Evolutionary conservation across 1,140 invertebrate species (phyloP).

Genomic region (Drosophila kohkoa): DNA sequence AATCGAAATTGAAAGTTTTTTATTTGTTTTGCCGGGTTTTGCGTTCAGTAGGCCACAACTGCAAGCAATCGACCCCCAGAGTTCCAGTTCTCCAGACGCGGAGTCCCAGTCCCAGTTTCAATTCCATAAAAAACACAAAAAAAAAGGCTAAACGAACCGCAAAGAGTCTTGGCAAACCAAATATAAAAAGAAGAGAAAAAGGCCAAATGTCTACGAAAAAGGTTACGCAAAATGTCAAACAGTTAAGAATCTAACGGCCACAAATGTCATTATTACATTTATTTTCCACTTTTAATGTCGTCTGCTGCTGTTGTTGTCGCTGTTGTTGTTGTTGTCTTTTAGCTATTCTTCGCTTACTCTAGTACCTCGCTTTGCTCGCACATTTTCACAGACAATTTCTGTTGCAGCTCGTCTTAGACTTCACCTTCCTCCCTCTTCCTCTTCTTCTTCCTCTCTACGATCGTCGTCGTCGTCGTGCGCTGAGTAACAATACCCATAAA

Average conservation of each 20-base stretch:
- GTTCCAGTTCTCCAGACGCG: neutral
- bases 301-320: conserved; percentile 52
- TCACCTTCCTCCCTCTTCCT: conserved; percentile 6
- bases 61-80: neutral
- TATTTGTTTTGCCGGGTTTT: conserved; percentile 33
- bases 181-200: conserved; percentile 51
- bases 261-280: conserved; percentile 83
- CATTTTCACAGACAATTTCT: conserved; percentile 70
- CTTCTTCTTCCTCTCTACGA: neutral
- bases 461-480: neutral
- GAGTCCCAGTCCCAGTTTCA: conserved; percentile 10
- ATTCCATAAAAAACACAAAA: neutral
- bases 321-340: conserved; percentile 44
- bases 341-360: conserved; percentile 40
- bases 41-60: conserved; percentile 51
- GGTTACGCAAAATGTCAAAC: conserved; percentile 85
- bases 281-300: conserved; percentile 78
- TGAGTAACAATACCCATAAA: conserved; percentile 47
- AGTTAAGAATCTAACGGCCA: conserved; percentile 84
- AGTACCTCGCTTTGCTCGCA: neutral
- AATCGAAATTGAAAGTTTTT: conserved; percentile 57
- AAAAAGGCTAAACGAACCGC: conserved; percentile 22
- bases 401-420: conserved; percentile 15
- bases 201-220: conserved; percentile 81
- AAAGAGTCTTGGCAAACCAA: conserved; percentile 32